Conservation (phyloP, 1,140 invertebrate genomes). For the Plutomurus gul region DNA sequence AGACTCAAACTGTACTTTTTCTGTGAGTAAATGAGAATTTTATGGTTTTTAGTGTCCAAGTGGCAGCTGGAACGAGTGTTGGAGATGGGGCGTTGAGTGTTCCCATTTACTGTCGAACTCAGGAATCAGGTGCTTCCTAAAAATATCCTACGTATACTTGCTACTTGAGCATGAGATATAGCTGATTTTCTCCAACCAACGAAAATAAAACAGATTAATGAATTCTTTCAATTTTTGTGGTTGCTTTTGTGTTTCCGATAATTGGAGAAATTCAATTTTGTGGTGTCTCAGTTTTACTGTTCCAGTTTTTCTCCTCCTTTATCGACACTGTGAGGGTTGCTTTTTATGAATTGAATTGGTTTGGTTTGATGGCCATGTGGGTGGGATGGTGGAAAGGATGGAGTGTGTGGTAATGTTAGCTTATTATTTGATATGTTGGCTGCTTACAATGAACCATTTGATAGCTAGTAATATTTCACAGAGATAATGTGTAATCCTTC, state of each 20-base stretch:
- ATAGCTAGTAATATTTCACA: neutral
- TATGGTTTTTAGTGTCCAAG: conserved; percentile 67
- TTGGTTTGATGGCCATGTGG: neutral
- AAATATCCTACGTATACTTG: too few relatives aligned
- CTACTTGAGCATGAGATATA: too few relatives aligned
- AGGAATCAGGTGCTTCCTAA: conserved; percentile 69
- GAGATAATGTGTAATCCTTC: neutral
- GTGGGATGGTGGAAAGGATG: too few relatives aligned
- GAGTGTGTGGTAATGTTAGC: neutral
- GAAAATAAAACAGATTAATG: too few relatives aligned
- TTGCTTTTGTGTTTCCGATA: too few relatives aligned
- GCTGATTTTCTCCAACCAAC: too few relatives aligned
- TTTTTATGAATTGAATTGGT: neutral
- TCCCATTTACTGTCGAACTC: conserved; percentile 72
- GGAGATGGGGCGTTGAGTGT: conserved; percentile 74
- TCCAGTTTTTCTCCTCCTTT: neutral
- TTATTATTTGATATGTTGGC: neutral
- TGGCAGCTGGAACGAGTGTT: conserved; percentile 75
- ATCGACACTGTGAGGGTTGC: neutral
- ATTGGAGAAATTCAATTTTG: too few relatives aligned
- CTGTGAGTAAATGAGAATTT: neutral
- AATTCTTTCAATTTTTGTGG: too few relatives aligned
- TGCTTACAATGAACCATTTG: neutral
- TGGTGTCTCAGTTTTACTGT: too few relatives aligned
- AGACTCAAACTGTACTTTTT: conserved; percentile 32